A percentile compares a stretch with the other conserved stretches of the same genome.
phyloP scores from a whole-genome alignment of 2,888 invertebrate species.

The Cryptosula pallasiana region DNA sequence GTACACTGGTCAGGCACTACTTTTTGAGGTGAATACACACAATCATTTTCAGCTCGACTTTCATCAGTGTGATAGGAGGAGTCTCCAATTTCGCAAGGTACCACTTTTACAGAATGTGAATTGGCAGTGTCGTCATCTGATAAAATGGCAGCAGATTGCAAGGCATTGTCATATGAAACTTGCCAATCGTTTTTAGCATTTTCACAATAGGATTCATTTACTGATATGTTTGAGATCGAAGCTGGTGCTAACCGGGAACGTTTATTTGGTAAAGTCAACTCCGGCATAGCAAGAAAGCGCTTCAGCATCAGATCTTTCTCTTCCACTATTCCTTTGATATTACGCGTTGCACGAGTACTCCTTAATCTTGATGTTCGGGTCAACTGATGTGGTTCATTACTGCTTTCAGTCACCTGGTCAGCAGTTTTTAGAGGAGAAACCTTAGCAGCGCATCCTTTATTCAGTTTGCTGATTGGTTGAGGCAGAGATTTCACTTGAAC shows the following conservation, averaged over 20 bases:
- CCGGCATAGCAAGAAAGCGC: constrained; percentile 14
- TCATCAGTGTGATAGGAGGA: constrained; percentile 14
- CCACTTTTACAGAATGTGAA: background rate
- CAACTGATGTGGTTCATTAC: background rate
- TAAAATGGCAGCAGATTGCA: background rate
- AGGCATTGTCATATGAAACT: constrained; percentile 2
- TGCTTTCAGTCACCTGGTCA: background rate
- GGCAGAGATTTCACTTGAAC: background rate
- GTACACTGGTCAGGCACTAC: background rate
- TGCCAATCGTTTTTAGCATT: constrained; percentile 22
- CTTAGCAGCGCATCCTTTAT: background rate
- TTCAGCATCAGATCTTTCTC: background rate
- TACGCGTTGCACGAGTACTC: background rate
- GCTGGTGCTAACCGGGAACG: background rate
- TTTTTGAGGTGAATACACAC: background rate
- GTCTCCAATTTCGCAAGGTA: background rate
- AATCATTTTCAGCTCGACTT: background rate
- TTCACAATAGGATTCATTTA: background rate
- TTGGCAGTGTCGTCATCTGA: background rate
- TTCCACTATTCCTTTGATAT: constrained; percentile 7
- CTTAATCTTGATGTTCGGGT: background rate
- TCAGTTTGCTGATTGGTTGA: background rate
- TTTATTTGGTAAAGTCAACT: background rate
- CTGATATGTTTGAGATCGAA: background rate
- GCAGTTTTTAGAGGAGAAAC: background rate